Base-by-base conservation (phyloP, 2,113 vertebrate species). In the Choloepus hoffmanni region DNA sequence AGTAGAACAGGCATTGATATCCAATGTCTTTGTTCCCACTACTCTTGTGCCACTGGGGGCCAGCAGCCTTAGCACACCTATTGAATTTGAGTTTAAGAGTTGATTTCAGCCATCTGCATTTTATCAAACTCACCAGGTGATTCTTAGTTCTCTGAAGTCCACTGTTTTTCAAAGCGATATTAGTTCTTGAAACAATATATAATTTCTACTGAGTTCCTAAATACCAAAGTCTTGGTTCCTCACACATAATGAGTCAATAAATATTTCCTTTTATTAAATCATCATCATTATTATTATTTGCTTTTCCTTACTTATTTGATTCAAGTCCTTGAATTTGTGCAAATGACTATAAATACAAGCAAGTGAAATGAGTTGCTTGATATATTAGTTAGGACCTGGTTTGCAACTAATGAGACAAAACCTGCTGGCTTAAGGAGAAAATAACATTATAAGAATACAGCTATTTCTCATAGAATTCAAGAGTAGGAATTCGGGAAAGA, bases 341-440 rank as follows among this genome's bases (percentile, higher is more conserved):
- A 96, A 55, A 85, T 77, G 15, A 65, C n/a, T n/a, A 43, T 13
- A 90, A 84, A 91, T 50, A 74, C 70, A 87, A 43, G 72, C 24
- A 74, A 74, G 72, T 24, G 26, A n/a, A 21, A 73, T 43, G 40
- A 48, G 23, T 48, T 45, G 24, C 12, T 40, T 84, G 16, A 16
- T 65, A 33, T 55, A 65, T 63, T 53, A 83, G 26, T 82, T 72
- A 90, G 50, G 21, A 36, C 70, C 53, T 94, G 45, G 7, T 82
- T 82, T 81, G 65, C 87, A 88, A 90, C 73, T 58, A 67, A 92
- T 5, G 93, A 94, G 85, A 13, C 48, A 93, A 77, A 21, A 72
- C 26, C n/a, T 60, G 7, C n/a, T 81, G 53, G 7, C 11, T 67
- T 74, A 84, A 60, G 10, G 7, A 79, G 21, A 58, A 74, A n/a